Percentiles rank a stretch among this genome's conserved stretches.
Conservation (phyloP, 1,140 invertebrate species). For the Drosophila pachea region DNA sequence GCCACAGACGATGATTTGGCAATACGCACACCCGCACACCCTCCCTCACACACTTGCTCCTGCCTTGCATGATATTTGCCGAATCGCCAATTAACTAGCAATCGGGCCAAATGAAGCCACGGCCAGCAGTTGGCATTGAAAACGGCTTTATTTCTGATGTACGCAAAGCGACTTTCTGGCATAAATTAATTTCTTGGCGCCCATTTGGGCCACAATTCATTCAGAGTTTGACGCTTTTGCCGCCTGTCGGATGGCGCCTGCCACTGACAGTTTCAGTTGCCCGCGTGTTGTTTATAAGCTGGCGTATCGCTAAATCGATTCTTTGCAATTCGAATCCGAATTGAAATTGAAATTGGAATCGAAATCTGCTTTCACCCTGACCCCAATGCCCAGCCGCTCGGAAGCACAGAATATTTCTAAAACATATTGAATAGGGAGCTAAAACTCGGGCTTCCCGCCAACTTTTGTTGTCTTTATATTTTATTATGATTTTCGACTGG, state of each 20-base stretch:
- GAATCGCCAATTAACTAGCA: conserved; percentile 74
- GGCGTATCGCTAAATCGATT: conserved; percentile 18
- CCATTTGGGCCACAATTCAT: conserved; percentile 12
- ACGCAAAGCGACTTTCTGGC: conserved; percentile 32
- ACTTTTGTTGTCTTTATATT: conserved; percentile 8
- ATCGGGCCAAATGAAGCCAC: conserved; percentile 51
- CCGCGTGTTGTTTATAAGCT: conserved; percentile 2
- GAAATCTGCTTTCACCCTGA: conserved; percentile 36
- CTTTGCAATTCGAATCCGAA: background rate
- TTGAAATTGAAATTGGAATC: conserved; percentile 4
- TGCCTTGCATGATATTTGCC: conserved; percentile 57
- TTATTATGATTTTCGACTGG: conserved; percentile 13
- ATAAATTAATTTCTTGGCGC: conserved; percentile 51
- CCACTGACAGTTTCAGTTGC: conserved; percentile 53
- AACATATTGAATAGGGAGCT: conserved; percentile 13
- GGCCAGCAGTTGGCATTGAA: conserved; percentile 13
- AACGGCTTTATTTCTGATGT: conserved; percentile 35
- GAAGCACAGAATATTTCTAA: conserved; percentile 29
- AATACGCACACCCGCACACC: conserved; percentile 24
- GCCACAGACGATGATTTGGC: conserved; percentile 61
- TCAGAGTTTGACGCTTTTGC: conserved; percentile 60
- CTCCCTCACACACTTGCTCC: conserved; percentile 14
- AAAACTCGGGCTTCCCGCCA: conserved; percentile 6
- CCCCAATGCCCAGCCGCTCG: conserved; percentile 32
- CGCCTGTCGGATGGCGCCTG: conserved; percentile 9